phyloP scores from a whole-genome alignment of 2,888 invertebrate species.

The Sacculina carcini region DNA sequence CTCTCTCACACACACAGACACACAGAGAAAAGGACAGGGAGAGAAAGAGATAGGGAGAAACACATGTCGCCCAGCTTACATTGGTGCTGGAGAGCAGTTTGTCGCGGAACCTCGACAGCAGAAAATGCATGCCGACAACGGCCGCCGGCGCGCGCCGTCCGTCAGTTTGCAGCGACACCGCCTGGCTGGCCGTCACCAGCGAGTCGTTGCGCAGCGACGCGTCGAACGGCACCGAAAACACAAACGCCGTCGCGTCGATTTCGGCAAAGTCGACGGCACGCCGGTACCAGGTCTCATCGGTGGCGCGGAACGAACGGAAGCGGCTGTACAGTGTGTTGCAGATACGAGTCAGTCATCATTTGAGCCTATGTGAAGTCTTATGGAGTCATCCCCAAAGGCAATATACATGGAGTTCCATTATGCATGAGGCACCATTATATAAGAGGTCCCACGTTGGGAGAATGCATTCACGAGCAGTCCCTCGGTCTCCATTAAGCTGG shows the following conservation, averaged over 20 bases:
- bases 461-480: too few relatives aligned
- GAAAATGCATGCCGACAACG: slow-evolving; percentile 72
- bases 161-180: slow-evolving; percentile 56
- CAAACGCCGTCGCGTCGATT: slow-evolving; percentile 64
- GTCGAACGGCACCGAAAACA: slow-evolving; percentile 61
- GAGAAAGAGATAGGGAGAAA: too few relatives aligned
- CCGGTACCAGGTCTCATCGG: slow-evolving; percentile 71
- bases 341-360: not conserved
- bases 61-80: too few relatives aligned
- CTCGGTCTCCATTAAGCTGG: too few relatives aligned
- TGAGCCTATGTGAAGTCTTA: too few relatives aligned
- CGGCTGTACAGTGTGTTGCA: slow-evolving; percentile 28
- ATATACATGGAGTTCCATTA: too few relatives aligned
- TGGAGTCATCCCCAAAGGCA: too few relatives aligned
- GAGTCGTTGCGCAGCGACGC: slow-evolving; percentile 33
- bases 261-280: slow-evolving; percentile 68
- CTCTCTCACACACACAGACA: too few relatives aligned
- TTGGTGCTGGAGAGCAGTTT: slow-evolving; percentile 68
- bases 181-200: slow-evolving; percentile 65
- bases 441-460: too few relatives aligned
- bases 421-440: too few relatives aligned
- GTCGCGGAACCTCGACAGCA: slow-evolving; percentile 48
- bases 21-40: too few relatives aligned
- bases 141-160: slow-evolving; percentile 65
- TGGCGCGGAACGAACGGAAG: slow-evolving; percentile 47